Base-by-base conservation (phyloP, 1,140 invertebrate species). In the Ostrea edulis region DNA sequence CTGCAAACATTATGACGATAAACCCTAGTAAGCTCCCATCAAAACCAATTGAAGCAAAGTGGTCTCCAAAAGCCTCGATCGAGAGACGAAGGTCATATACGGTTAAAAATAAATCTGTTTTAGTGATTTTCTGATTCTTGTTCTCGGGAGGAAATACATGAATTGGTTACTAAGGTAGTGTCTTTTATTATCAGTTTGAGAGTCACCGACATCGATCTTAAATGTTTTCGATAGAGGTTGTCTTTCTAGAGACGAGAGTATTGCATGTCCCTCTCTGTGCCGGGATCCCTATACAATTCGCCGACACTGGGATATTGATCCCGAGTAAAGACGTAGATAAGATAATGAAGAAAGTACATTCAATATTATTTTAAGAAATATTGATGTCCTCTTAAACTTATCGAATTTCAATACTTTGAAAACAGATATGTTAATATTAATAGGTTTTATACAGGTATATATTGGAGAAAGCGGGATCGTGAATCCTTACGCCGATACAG, bases 351-450 rank as follows among this genome's bases (percentile, higher is more conserved):
- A 77, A 77, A 77, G 68, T 77, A 77, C 68, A 77, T 77, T 77
- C 29, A 77, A 77, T 77, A 77, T 77, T 77, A 77, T 77, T 77
- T 77, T 77, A 77, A 77, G 68, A 77, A 77, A 77, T 77, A 77
- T 77, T 77, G 68, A 77, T 77, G 68, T 77, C 29, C 68, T 77
- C 25, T 25, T 77, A 77, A 77, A 77, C 68, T 77, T 77, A 77
- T 77, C 25, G 68, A 77, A 77, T 77, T 77, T 77, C 68, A 77
- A 77, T 77, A 77, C 25, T 77, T 71, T 77, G 68, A 77, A 77
- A 77, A 77, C 25, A 35, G 68, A 77, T 77, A 77, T 77, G 68
- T 77, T 77, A 35, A 35, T 77, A 77, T 22, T 77, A 77, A 77
- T 77, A 77, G 29, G 68, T 77, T 77, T 77, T 25, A 77, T 77